phyloP scores from a whole-genome alignment of 2,888 invertebrate species.

The Onthophagus sagittarius region DNA sequence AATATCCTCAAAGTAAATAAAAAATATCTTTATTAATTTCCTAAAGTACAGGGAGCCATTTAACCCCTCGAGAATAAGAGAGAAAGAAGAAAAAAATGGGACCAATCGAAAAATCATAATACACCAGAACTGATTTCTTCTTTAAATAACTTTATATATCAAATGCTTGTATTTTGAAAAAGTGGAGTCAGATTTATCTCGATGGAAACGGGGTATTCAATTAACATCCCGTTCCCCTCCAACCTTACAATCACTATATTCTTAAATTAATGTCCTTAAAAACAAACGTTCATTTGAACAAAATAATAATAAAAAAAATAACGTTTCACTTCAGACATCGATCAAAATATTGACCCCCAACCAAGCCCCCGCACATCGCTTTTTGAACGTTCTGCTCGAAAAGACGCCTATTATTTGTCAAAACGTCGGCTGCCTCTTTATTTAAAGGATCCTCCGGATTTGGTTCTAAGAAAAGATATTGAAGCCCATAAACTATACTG shows the following conservation, averaged over 20 bases:
- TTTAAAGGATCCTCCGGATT: constrained; percentile 98
- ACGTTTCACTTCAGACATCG: constrained; percentile 84
- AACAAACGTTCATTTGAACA: constrained; percentile 19
- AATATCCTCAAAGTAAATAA: constrained; percentile 20
- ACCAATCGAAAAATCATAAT: not conserved
- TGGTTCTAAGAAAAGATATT: constrained; percentile 96
- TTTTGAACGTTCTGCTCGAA: constrained; percentile 96
- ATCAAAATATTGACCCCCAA: constrained; percentile 92
- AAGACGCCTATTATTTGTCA: constrained; percentile 87
- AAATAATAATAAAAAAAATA: constrained; percentile 16
- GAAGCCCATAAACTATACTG: constrained; percentile 95
- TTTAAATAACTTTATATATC: not conserved
- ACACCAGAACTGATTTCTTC: not conserved
- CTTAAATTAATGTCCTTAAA: constrained; percentile 19
- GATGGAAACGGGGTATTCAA: not conserved
- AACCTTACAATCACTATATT: constrained; percentile 20
- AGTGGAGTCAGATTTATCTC: not conserved
- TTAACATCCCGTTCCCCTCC: constrained; percentile 6
- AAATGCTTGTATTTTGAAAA: not conserved
- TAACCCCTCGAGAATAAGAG: constrained; percentile 18
- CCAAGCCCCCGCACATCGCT: constrained; percentile 94
- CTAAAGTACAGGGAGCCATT: constrained; percentile 24
- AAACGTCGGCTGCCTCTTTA: constrained; percentile 96
- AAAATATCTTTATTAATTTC: constrained; percentile 25
- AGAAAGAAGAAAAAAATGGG: constrained; percentile 12